phyloP scores from a whole-genome alignment of 2,113 vertebrate genomes.

The Cyprinus carpio region DNA sequence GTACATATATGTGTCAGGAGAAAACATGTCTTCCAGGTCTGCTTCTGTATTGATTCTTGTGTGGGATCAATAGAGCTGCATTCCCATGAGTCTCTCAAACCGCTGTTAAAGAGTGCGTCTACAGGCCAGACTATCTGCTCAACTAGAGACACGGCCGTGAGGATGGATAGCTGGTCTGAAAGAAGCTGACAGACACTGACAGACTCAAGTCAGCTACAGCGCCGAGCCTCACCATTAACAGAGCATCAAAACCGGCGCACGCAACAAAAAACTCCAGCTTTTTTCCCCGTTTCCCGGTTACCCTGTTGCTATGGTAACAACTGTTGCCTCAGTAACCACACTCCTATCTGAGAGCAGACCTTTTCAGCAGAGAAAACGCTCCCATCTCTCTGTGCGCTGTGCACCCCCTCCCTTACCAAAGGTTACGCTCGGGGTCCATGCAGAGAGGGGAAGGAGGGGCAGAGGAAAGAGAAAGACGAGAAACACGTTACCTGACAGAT shows the following conservation, averaged over 20 bases:
- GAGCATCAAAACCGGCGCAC: conserved; percentile 20
- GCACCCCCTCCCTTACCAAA: conserved; percentile 52
- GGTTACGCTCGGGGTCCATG: conserved; percentile 72
- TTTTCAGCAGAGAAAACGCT: conserved; percentile 42
- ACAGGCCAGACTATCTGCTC: not conserved
- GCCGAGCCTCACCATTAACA: conserved; percentile 48
- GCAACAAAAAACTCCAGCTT: conserved; percentile 22
- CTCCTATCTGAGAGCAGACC: conserved; percentile 48
- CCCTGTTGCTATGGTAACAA: conserved; percentile 58
- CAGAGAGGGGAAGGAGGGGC: conserved; percentile 66
- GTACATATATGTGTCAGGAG: not conserved
- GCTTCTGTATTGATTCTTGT: conserved; percentile 46
- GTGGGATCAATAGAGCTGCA: conserved; percentile 53
- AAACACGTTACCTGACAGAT: conserved; percentile 84
- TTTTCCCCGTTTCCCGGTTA: conserved; percentile 27
- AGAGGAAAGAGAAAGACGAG: conserved; percentile 73
- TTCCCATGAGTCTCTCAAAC: conserved; percentile 29
- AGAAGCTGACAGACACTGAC: conserved; percentile 30
- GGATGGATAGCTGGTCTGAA: conserved; percentile 20
- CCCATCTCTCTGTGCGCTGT: conserved; percentile 32
- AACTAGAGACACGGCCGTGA: conserved; percentile 10
- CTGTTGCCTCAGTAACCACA: conserved; percentile 39
- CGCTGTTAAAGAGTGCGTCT: conserved; percentile 11
- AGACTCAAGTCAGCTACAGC: conserved; percentile 44
- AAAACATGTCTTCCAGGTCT: not conserved